Conservation (phyloP, 1,140 invertebrate species). For the Leptonema lineaticorne region DNA sequence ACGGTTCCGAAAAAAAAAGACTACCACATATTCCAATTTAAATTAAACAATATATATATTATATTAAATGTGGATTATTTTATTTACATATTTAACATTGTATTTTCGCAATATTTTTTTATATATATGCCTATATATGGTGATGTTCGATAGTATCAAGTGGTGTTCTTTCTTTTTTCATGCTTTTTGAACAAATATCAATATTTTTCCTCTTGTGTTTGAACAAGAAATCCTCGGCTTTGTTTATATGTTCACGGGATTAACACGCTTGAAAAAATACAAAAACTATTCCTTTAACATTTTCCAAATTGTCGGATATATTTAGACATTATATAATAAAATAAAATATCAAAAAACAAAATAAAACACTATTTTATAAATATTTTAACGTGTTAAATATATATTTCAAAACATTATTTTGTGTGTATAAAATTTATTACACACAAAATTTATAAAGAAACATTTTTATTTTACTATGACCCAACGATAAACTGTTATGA, state of each 20-base stretch:
- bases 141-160: conserved; percentile 1
- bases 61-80: not conserved
- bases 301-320: no score
- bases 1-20: no score
- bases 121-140: not conserved
- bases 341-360: no score
- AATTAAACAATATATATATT: conserved; percentile 14
- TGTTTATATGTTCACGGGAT: not conserved
- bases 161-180: not conserved
- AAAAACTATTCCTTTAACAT: not conserved
- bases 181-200: not conserved
- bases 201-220: conserved; percentile 3
- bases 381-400: no score
- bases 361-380: no score
- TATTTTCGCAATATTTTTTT: not conserved
- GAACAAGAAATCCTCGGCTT: conserved; percentile 5
- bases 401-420: no score
- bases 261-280: not conserved
- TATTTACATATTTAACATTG: not conserved
- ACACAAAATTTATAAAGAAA: no score
- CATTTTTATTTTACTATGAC: no score
- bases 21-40: not conserved
- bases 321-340: no score
- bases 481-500: no score
- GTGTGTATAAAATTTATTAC: no score